Evolutionary conservation across 2,113 vertebrate genomes (phyloP).

Genomic region (Coptodon bakossiorum): DNA sequence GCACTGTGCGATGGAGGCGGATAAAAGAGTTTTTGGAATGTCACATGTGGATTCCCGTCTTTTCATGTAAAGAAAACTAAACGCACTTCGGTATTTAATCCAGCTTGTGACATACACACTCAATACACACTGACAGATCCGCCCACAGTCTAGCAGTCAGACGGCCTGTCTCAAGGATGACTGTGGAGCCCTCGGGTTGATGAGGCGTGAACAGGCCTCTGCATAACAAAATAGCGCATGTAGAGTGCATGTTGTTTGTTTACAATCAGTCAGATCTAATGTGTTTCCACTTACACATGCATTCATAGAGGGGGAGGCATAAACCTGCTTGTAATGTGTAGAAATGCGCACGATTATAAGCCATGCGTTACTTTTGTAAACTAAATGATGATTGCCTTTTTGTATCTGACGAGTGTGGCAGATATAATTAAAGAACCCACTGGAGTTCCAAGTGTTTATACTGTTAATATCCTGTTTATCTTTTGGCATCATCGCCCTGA

Average conservation of each 20-base stretch:
- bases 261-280: constrained; percentile 24
- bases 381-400: not conserved
- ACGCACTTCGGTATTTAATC: not conserved
- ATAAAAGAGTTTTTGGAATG: not conserved
- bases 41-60: not conserved
- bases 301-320: not conserved
- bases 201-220: constrained; percentile 56
- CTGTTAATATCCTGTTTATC: not conserved
- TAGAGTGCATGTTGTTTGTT: constrained; percentile 31
- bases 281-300: constrained; percentile 36
- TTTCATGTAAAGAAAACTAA: not conserved
- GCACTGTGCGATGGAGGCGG: not conserved
- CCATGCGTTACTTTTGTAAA: not conserved
- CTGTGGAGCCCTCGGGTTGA: constrained; percentile 9
- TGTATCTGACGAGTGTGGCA: not conserved
- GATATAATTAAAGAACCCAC: not conserved
- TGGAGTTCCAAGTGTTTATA: not conserved
- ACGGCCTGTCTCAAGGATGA: constrained; percentile 28
- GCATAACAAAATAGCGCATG: constrained; percentile 59
- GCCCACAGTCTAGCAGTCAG: constrained; percentile 1
- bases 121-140: not conserved
- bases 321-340: constrained; percentile 6
- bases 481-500: not conserved
- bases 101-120: not conserved
- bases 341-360: not conserved